A percentile compares a stretch with the other conserved stretches of the same genome.
phyloP scores from a whole-genome alignment of 2,113 vertebrate genomes.

The Glaucomys volans region DNA sequence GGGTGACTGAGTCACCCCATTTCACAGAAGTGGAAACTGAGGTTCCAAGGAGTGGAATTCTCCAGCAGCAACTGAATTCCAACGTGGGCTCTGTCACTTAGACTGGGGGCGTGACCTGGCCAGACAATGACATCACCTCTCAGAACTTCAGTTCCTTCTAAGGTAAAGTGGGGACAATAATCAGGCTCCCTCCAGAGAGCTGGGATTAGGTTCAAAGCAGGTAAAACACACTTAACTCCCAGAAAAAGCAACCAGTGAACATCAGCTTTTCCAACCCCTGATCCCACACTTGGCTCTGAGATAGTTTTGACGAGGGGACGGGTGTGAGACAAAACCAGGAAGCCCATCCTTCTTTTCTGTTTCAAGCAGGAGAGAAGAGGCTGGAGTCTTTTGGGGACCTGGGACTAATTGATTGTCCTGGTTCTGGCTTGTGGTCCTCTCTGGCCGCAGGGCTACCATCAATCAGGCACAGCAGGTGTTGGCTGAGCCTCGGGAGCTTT shows the following conservation, averaged over 20 bases:
- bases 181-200: neutral
- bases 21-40: neutral
- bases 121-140: neutral
- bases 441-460: constrained; percentile 8
- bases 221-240: neutral
- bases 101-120: neutral
- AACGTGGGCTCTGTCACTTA: neutral
- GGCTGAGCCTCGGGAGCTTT: neutral
- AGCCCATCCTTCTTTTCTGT: neutral
- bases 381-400: constrained; percentile 5
- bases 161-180: neutral
- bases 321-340: neutral
- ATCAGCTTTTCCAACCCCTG: neutral
- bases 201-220: neutral
- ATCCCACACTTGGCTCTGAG: neutral
- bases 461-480: constrained; percentile 22
- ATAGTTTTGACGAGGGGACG: neutral
- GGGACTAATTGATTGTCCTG: neutral
- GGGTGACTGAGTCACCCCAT: neutral
- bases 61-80: neutral
- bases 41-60: neutral
- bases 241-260: neutral
- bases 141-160: neutral
- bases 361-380: neutral
- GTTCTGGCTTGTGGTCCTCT: constrained; percentile 55